Conservation (phyloP, 2,113 vertebrate species). For the Trichomycterus rosablanca region DNA sequence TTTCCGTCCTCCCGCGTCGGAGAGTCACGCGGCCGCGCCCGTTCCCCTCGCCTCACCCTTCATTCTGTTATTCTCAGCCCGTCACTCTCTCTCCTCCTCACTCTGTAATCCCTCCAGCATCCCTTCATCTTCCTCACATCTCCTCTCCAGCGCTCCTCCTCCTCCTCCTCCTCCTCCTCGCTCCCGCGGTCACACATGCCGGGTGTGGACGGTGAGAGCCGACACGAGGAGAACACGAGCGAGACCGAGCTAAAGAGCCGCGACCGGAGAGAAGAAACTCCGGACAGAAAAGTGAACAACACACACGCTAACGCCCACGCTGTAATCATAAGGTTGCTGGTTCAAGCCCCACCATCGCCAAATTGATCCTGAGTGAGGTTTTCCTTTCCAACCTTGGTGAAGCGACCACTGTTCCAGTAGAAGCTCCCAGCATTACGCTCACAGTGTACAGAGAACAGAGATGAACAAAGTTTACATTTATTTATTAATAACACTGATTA, state of each 20-base stretch:
- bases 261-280: neutral
- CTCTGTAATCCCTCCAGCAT: slow-evolving; percentile 20
- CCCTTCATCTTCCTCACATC: slow-evolving; percentile 14
- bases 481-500: too few relatives aligned
- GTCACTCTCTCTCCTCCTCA: neutral
- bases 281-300: too few relatives aligned
- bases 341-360: too few relatives aligned
- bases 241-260: slow-evolving; percentile 28
- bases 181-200: slow-evolving; percentile 1
- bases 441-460: too few relatives aligned
- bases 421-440: too few relatives aligned
- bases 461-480: too few relatives aligned
- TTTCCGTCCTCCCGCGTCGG: slow-evolving; percentile 47
- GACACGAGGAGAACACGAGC: slow-evolving; percentile 38
- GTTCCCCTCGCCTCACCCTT: neutral
- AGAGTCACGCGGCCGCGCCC: slow-evolving; percentile 11
- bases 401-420: too few relatives aligned
- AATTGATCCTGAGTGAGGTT: too few relatives aligned
- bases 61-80: neutral
- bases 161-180: slow-evolving; percentile 3
- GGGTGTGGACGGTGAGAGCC: slow-evolving; percentile 23
- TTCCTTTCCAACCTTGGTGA: too few relatives aligned
- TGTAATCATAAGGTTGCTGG: too few relatives aligned
- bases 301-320: too few relatives aligned
- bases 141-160: neutral